Conservation (phyloP, 2,113 vertebrate species). For the Connochaetes taurinus region DNA sequence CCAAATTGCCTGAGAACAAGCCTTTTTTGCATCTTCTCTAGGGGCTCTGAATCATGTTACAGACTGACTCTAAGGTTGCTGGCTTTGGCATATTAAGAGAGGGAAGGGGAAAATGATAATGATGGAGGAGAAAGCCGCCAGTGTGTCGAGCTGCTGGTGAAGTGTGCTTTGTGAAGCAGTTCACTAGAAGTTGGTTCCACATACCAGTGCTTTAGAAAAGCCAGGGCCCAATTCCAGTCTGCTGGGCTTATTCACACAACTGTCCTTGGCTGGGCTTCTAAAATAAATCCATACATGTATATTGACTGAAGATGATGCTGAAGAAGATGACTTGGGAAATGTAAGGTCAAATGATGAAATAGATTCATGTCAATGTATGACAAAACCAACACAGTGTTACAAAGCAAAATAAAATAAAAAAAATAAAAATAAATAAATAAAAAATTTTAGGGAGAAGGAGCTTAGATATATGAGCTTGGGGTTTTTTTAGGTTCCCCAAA, state of each 20-base stretch:
- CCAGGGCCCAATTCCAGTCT: not conserved
- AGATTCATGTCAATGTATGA: no score
- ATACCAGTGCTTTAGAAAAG: not conserved
- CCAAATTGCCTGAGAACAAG: not conserved
- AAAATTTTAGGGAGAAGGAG: not conserved
- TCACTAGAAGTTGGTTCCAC: not conserved
- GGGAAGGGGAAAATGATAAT: not conserved
- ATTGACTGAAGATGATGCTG: not conserved
- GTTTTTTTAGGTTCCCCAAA: not conserved
- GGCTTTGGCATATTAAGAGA: not conserved
- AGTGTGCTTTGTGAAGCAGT: not conserved
- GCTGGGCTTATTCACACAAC: not conserved
- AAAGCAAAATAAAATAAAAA: no score
- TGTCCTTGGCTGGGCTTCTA: not conserved
- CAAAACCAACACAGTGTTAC: no score
- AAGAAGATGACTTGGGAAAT: not conserved
- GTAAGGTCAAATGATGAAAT: not conserved
- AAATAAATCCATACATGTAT: not conserved
- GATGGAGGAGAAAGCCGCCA: not conserved
- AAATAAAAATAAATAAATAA: no score
- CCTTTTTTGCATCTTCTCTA: not conserved
- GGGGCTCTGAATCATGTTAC: not conserved
- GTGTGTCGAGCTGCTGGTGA: not conserved
- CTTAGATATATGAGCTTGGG: not conserved
- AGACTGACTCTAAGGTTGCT: not conserved